Evolutionary conservation across 2,888 invertebrate species (phyloP), one percentile per base, ranked within the genome.

Genomic region (Drosophila tripunctata): DNA sequence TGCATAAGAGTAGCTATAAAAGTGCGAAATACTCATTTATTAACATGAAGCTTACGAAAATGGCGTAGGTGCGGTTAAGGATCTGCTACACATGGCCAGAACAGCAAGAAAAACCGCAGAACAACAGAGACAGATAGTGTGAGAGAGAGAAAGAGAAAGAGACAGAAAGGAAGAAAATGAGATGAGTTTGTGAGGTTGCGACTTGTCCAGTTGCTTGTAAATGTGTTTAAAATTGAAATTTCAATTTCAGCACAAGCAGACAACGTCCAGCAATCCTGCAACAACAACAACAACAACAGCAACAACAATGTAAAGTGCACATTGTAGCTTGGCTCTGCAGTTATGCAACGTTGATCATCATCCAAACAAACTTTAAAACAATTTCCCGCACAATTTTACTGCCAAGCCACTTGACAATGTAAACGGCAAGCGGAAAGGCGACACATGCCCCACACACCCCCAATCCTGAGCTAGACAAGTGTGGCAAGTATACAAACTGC

Each of bases 211-310:
- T 56, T 67, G 69, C 62, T 74, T 60, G 75, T 67, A 76, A 67
- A 71, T 78, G 79, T 71, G 76, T 61, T 76, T 71, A 70, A 76
- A 76, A 78, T 78, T 78, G 74, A 78, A 78, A 78, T 78, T 78
- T 78, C 76, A 78, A 78, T 78, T 76, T 76, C 68, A 73, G 63
- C 31, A 57, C 51, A 60, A 51, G 64, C 62, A 67, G 54, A 65
- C 60, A 71, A 54, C 67, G 63, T 64, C 48, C 56, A 55, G 56
- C 36, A 62, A 47, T 33, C 47, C 33, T 24, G 40, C 22, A 40
- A 14, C 21, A 38, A 15, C 38, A 52, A 8, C 44, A 50, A 14
- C 24, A 10, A 7, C 43, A 47, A 17, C 36, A 33, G 6, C 24
- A 52, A 50, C 66, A 75, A 72, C 75, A 75, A 65, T 68, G 62